These are phyloP conservation scores for Latrodectus geometricus DNA, from an alignment of 1,140 invertebrate genomes.

Conservation along the genomic window DNA sequence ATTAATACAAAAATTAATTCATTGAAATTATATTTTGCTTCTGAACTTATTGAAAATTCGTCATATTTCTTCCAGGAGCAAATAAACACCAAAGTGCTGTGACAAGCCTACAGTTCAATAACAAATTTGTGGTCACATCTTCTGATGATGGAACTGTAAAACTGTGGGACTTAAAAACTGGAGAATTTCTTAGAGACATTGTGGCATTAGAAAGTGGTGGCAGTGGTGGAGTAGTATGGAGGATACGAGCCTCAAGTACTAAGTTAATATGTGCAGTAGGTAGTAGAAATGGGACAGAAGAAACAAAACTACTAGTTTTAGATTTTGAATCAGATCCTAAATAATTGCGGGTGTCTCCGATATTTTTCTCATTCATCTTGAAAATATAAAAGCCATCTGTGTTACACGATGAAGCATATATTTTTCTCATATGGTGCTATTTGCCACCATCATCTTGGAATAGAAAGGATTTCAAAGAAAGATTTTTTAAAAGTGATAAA, in stretches of 20 bases:
- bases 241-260: conserved; percentile 94
- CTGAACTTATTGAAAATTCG: background rate
- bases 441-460: conserved; percentile 22
- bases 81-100: conserved; percentile 98
- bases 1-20: too few species aligned
- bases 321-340: conserved; percentile 63
- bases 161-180: conserved; percentile 96
- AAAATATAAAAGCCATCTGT: conserved; percentile 11
- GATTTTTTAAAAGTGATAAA: conserved; percentile 6
- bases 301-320: conserved; percentile 95
- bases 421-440: conserved; percentile 38
- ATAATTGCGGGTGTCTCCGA: conserved; percentile 16
- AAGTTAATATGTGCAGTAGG: conserved; percentile 98
- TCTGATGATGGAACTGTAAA: conserved; percentile 99
- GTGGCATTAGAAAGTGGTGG: conserved; percentile 94
- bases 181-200: conserved; percentile 95
- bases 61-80: conserved; percentile 75
- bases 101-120: conserved; percentile 97
- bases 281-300: conserved; percentile 97
- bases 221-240: conserved; percentile 98
- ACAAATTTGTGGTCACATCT: conserved; percentile 98
- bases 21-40: too few species aligned
- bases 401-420: conserved; percentile 24
- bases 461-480: conserved; percentile 24
- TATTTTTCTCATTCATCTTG: conserved; percentile 11